phyloP scores from a whole-genome alignment of 2,888 invertebrate species.

The Andrena chrysosceles region DNA sequence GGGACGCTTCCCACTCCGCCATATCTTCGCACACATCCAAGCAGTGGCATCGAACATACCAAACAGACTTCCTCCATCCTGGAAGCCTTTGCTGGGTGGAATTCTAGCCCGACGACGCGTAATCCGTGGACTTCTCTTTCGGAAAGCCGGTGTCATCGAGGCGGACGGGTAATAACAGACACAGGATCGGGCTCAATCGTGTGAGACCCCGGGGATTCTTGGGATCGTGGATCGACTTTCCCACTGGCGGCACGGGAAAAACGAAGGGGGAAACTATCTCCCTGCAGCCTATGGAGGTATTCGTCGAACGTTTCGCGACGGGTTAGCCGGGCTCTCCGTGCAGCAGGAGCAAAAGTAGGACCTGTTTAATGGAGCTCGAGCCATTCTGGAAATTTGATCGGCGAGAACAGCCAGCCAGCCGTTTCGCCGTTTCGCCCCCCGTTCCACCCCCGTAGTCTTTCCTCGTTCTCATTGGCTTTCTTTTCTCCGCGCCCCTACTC shows the following conservation, averaged over 20 bases:
- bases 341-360: slow-evolving; percentile 70
- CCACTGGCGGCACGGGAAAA: slow-evolving; percentile 44
- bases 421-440: slow-evolving; percentile 63
- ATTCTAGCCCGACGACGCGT: not conserved
- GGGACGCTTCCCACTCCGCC: too few relatives aligned
- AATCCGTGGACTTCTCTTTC: slow-evolving; percentile 30
- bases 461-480: slow-evolving; percentile 37
- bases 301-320: slow-evolving; percentile 74
- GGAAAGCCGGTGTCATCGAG: slow-evolving; percentile 53
- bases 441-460: slow-evolving; percentile 26
- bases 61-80: too few relatives aligned
- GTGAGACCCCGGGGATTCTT: slow-evolving; percentile 60
- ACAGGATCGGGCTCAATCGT: slow-evolving; percentile 67
- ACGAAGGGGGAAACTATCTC: slow-evolving; percentile 58
- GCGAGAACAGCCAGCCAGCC: slow-evolving; percentile 77
- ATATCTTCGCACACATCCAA: too few relatives aligned
- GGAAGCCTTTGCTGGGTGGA: not conserved
- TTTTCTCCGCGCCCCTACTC: slow-evolving; percentile 17
- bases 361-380: slow-evolving; percentile 80
- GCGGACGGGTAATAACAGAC: slow-evolving; percentile 51
- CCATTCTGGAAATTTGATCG: slow-evolving; percentile 82
- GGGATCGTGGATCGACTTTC: slow-evolving; percentile 66
- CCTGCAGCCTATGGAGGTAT: slow-evolving; percentile 60
- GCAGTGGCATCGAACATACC: too few relatives aligned
- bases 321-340: slow-evolving; percentile 66